phyloP scores from a whole-genome alignment of 1,140 invertebrate species.

The Varroa destructor region DNA sequence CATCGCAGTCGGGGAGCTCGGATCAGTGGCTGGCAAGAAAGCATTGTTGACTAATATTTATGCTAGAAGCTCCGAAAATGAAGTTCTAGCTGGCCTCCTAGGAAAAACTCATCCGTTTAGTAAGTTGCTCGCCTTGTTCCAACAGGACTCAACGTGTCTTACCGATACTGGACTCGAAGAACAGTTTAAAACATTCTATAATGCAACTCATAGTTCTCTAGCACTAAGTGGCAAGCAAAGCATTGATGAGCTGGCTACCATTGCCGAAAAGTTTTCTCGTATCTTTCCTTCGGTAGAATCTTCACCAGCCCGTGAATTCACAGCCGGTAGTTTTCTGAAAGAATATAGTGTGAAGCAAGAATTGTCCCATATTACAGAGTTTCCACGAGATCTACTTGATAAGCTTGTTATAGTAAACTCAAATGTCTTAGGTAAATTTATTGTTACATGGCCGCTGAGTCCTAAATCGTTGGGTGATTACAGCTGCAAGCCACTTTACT shows the following conservation, averaged over 20 bases:
- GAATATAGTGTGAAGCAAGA: not conserved
- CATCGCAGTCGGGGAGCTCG: not conserved
- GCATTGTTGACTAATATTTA: not conserved
- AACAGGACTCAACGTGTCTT: not conserved
- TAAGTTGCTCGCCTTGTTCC: not conserved
- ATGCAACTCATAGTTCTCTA: too few species aligned
- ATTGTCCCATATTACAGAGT: too few species aligned
- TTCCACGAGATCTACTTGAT: not conserved
- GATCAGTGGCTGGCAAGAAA: not conserved
- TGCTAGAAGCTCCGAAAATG: not conserved
- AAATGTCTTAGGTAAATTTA: not conserved
- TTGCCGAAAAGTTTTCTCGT: not conserved
- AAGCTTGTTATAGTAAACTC: constrained; percentile 10
- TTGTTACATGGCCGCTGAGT: not conserved
- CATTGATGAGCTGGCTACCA: constrained; percentile 4
- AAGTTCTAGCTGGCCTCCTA: constrained; percentile 10
- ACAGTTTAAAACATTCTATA: too few species aligned
- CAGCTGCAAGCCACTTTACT: constrained; percentile 13
- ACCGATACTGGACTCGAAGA: too few species aligned
- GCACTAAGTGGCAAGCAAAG: not conserved
- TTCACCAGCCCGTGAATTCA: not conserved
- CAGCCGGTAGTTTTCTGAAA: not conserved
- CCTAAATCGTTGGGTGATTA: not conserved
- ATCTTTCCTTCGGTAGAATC: not conserved
- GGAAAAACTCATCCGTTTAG: not conserved